Evolutionary conservation across 1,140 invertebrate genomes (phyloP), one percentile per base, ranked within the genome.

Genomic region (Bicyclus anynana): DNA sequence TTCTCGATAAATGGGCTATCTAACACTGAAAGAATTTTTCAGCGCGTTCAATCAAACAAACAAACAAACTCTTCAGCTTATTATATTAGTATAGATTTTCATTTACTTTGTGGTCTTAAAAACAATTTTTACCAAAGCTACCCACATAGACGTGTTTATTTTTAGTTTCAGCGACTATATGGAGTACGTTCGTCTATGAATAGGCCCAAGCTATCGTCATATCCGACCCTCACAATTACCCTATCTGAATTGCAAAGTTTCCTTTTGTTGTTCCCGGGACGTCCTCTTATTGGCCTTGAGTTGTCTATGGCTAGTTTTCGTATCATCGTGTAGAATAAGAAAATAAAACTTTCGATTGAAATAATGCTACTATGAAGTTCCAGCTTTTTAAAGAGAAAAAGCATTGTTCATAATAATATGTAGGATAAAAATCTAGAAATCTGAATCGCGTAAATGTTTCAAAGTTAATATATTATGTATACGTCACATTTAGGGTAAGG

Each of bases 191-290:
- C 54, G 40, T 37, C 42, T 58, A 47, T 47, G 40, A 59, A 58
- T 42, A 26, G 52, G 35, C 62, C 53, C n/a, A n/a, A n/a, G n/a
- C 29, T 57, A 65, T 59, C 59, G 62, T 65, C 44, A 55, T 53
- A 65, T 65, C 54, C 57, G 53, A 55, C 47, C 53, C 62, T 50
- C 52, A 62, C 62, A 60, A 52, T 60, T 65, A 75, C 63, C 67
- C 63, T 66, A 72, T 71, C 65, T 72, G 71, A 76, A 76, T 75
- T 72, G 72, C 72, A 70, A 71, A 65, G 62, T 65, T 65, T 52
- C 64, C 53, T 64, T 65, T 53, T 58, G 55, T 52, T 33, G 52
- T 53, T 27, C 49, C 56, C 33, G 0, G 59, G 51, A 53, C 29
- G 46, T 20, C 58, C 59, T 65, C 38, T 55, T 60, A 59, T 70